Evolutionary conservation across 2,888 invertebrate species (phyloP), one percentile per base, ranked within the genome.

Genomic region (Rhingia rostrata): DNA sequence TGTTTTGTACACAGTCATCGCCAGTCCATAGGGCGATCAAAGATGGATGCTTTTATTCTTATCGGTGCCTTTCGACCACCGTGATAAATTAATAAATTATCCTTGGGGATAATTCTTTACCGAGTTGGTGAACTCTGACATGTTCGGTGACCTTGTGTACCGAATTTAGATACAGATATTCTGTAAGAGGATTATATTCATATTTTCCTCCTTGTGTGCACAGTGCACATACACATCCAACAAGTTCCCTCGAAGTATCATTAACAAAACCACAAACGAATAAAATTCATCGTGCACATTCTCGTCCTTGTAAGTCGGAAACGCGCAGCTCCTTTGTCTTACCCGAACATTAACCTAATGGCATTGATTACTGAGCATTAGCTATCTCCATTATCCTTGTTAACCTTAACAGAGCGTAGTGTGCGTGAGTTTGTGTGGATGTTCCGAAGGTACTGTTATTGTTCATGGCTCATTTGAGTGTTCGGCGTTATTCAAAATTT

Each of bases 401-500:
- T 74, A 49, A 47, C 73, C 64, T 22, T 32, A 67, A 30, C 49
- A 30, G 41, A 2, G 49, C 37, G 53, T 49, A 56, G 49, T 54
- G 69, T 63, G 49, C 49, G 58, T 22, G 9, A 35, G 54, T 10
- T 10, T 4, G 22, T 33, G 45, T 41, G 10, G 6, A 9, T 41
- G 41, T 9, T 7, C 9, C 41, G 10, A 58, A 53, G 47, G 45
- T 54, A 45, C 32, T 69, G 69, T 79, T 83, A 79, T 78, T 83
- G 83, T 79, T 83, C 58, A 83, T 74, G 83, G 83, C 54, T 83
- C 83, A 83, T 79, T 83, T 79, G 69, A 79, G 79, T 67, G 73
- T 73, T 83, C 53, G 12, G 33, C 58, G 54, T 69, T 67, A 69
- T 56, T 79, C 53, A 69, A 79, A 83, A 79, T 73, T 79, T 79